Evolutionary conservation across 2,797 vertebrate species (phyloP), one percentile per base, ranked within the genome.

Genomic region (Oreortyx pictus): DNA sequence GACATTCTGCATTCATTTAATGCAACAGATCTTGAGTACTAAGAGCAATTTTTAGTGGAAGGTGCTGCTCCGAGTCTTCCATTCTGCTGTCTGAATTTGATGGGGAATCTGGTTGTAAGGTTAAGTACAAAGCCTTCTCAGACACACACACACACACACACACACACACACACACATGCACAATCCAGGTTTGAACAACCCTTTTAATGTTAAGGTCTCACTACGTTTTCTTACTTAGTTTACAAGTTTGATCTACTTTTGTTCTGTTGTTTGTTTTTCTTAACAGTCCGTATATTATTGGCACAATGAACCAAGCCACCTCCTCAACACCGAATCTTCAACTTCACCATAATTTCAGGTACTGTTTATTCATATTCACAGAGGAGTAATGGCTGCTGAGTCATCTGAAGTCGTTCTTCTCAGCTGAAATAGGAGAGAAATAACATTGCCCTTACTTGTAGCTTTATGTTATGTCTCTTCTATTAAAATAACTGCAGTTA

Each of bases 311-410:
- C 97, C 99, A 99, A 97, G 99, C 99, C 66, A 99, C 99, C 9
- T 99, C 99, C 10, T 99, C 99, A 7, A 98, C 99, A 47, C 99
- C 99, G 68, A 99, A 99, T 96, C 98, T 99, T 89, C 99, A 99
- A 92, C 99, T 99, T 73, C 99, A 99, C 92, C 99, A 99, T 94
- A 99, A 99, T 97, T 99, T 99, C 98, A 98, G 99, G 99, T 99
- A 97, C 85, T 87, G 57, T 37, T 89, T 92, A 9, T 79, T 95
- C 67, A 8, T 49, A 37, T 37, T 78, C 43, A 78, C 57, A 62
- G 68, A 72, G 54, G 35, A 62, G 44, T 15, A 11, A 52, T 27
- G 68, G 54, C 59, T 64, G 7, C 65, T 96, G 94, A 94, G 86
- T 95, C 92, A 89, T 13, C 78, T 80, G 46, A 59, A 89, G 67